Conservation (phyloP, 2,888 invertebrate genomes). For the Chorisops tibialis region DNA sequence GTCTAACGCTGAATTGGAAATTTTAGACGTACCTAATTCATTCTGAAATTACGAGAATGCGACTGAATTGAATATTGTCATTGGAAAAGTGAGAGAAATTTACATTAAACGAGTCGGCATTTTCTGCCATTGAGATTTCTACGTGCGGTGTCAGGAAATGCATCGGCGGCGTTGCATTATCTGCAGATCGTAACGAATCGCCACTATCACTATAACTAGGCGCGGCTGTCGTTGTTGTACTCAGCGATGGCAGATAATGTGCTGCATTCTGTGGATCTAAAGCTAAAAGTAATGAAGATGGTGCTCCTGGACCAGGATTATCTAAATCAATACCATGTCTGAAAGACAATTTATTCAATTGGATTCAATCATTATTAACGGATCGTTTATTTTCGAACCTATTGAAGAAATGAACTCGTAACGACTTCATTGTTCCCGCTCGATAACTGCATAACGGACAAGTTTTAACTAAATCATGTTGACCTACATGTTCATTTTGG, state of each 20-base stretch:
- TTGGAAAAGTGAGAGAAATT: constrained; percentile 21
- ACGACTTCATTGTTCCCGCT: constrained; percentile 85
- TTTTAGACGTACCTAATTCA: constrained; percentile 32
- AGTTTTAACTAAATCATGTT: constrained; percentile 84
- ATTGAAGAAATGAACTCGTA: constrained; percentile 85
- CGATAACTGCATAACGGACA: constrained; percentile 87
- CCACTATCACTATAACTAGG: constrained; percentile 82
- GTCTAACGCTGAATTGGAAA: constrained; percentile 33
- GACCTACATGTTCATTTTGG: constrained; percentile 89
- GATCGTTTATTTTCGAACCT: constrained; percentile 54
- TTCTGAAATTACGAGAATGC: constrained; percentile 40
- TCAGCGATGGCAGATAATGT: constrained; percentile 57
- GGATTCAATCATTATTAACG: background rate
- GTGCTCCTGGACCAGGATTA: constrained; percentile 80
- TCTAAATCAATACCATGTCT: constrained; percentile 88
- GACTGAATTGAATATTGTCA: too few species aligned
- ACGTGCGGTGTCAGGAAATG: constrained; percentile 88
- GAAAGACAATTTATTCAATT: constrained; percentile 25
- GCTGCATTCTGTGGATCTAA: constrained; percentile 62
- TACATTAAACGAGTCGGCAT: constrained; percentile 61
- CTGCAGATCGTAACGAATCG: constrained; percentile 77
- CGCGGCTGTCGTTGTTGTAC: constrained; percentile 56
- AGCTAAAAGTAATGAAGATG: constrained; percentile 67
- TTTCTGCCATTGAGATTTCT: constrained; percentile 85
- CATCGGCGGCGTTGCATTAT: constrained; percentile 86